Percentiles rank a stretch among this genome's conserved stretches.
phyloP scores from a whole-genome alignment of 2,113 vertebrate species.

The Conger conger region DNA sequence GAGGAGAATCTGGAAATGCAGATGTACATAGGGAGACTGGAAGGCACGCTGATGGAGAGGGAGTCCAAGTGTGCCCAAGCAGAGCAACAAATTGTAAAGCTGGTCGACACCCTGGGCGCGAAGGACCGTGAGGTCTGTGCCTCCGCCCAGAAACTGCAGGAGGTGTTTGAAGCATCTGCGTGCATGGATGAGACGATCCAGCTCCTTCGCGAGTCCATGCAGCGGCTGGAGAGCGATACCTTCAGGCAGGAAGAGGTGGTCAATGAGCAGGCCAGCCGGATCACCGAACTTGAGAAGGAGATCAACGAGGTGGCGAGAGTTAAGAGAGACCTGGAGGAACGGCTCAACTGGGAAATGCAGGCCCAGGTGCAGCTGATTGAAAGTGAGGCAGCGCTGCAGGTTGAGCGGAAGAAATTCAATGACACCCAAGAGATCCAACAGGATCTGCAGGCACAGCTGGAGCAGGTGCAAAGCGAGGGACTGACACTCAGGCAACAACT shows the following conservation, averaged over 20 bases:
- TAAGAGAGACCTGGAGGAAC: neutral
- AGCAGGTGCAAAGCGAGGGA: neutral
- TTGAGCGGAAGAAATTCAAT: neutral
- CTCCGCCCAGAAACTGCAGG: neutral
- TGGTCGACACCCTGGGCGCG: neutral
- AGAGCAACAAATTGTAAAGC: neutral
- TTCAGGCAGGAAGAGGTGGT: neutral
- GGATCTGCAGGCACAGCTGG: neutral
- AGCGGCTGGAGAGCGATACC: neutral
- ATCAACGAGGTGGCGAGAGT: neutral
- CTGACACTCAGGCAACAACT: neutral
- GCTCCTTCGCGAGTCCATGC: neutral
- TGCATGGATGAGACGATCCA: neutral
- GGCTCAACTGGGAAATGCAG: neutral
- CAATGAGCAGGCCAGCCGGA: neutral
- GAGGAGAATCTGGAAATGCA: constrained; percentile 63
- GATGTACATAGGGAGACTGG: constrained; percentile 59
- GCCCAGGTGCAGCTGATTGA: neutral
- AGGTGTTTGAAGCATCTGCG: neutral
- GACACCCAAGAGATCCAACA: neutral
- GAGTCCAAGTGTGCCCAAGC: neutral
- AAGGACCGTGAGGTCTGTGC: neutral
- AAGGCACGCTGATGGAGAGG: constrained; percentile 51
- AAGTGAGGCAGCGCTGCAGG: neutral
- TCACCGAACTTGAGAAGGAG: neutral